Evolutionary conservation across 2,888 invertebrate species (phyloP).

Genomic region (Callimorpha dominula): DNA sequence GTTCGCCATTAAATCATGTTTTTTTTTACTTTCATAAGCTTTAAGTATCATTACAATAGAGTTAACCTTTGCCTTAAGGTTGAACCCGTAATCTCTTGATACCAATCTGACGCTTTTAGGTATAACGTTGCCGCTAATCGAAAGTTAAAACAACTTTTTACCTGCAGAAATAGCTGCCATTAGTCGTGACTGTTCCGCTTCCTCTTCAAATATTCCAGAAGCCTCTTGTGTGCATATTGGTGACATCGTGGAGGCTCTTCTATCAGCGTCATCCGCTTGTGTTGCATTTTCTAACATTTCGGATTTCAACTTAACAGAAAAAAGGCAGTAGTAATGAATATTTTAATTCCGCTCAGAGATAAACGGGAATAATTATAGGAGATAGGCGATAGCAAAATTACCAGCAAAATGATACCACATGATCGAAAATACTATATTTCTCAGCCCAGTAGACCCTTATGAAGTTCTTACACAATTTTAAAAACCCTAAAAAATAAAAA

Average conservation of each 20-base stretch:
- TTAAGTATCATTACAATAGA: no score
- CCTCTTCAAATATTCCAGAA: conserved; percentile 65
- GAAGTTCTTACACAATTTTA: no score
- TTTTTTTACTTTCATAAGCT: no score
- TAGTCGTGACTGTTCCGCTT: conserved; percentile 79
- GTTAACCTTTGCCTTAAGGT: no score
- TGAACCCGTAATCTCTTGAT: no score
- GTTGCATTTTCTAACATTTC: conserved; percentile 10
- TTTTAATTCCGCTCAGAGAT: not conserved
- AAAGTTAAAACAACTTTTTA: conserved; percentile 34
- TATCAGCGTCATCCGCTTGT: conserved; percentile 6
- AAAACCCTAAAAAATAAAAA: no score
- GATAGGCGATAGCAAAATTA: not conserved
- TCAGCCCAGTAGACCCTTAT: no score
- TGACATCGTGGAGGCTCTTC: conserved; percentile 35
- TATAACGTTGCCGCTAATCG: not conserved
- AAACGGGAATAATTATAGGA: not conserved
- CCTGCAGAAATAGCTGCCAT: conserved; percentile 82
- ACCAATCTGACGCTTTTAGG: no score
- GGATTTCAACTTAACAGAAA: conserved; percentile 2
- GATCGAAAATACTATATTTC: no score
- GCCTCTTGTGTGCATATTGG: conserved; percentile 55
- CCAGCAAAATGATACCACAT: no score
- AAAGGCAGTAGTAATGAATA: not conserved
- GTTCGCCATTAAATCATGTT: no score